A percentile compares a stretch with the other conserved stretches of the same genome.
phyloP scores from a whole-genome alignment of 1,140 invertebrate genomes.

The Zaprionus kolodkinae region DNA sequence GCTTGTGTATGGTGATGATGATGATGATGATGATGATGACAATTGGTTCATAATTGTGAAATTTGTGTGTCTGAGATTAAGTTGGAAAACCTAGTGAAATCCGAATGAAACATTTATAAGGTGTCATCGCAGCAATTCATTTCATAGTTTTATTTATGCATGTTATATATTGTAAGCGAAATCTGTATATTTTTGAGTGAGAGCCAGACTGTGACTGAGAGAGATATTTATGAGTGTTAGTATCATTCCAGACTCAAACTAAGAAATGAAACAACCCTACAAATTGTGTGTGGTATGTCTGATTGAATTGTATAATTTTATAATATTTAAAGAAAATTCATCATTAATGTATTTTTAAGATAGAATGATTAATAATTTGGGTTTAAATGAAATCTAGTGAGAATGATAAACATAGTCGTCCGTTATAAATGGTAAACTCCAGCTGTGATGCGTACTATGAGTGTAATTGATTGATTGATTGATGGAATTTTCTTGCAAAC shows the following conservation, averaged over 20 bases:
- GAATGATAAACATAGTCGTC: neutral
- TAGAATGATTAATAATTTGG: neutral
- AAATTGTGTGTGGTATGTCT: conserved; percentile 24
- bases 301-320: conserved; percentile 15
- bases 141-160: conserved; percentile 59
- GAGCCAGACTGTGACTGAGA: conserved; percentile 56
- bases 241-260: conserved; percentile 58
- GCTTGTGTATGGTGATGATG: conserved; percentile 54
- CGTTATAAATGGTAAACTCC: neutral
- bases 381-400: neutral
- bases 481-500: conserved; percentile 6
- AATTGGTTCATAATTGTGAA: conserved; percentile 52
- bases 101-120: conserved; percentile 20
- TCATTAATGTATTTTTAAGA: conserved; percentile 1
- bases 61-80: conserved; percentile 29
- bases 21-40: conserved; percentile 64
- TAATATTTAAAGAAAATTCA: neutral
- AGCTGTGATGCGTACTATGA: conserved; percentile 23
- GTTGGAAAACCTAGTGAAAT: conserved; percentile 20
- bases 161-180: conserved; percentile 31
- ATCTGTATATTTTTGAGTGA: conserved; percentile 42
- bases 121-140: conserved; percentile 63
- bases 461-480: conserved; percentile 48
- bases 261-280: conserved; percentile 13
- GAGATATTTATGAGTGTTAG: conserved; percentile 39